phyloP scores from a whole-genome alignment of 1,140 invertebrate species.

The Lanistes nyassanus region DNA sequence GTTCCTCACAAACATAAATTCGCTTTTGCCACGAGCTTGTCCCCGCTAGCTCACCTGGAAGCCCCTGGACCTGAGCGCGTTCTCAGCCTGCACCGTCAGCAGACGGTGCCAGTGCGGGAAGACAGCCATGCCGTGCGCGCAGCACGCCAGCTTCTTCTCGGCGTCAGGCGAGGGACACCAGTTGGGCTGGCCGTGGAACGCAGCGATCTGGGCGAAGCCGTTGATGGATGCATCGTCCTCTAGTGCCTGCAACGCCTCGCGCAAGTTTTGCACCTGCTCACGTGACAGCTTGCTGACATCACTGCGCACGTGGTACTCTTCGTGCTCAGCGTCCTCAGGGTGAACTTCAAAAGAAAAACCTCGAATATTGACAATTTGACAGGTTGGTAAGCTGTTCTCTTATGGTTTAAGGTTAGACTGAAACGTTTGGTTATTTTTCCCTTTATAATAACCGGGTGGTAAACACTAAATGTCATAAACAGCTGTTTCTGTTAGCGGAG shows the following conservation, averaged over 20 bases:
- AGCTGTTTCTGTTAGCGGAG: background rate
- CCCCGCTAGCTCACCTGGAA: background rate
- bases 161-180: slow-evolving; percentile 29
- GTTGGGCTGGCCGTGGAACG: slow-evolving; percentile 29
- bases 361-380: background rate
- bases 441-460: too few species aligned
- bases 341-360: slow-evolving; percentile 11
- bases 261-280: slow-evolving; percentile 28
- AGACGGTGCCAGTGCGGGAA: slow-evolving; percentile 37
- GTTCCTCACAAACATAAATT: too few species aligned
- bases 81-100: slow-evolving; percentile 25
- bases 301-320: slow-evolving; percentile 17
- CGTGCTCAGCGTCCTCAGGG: background rate
- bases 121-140: slow-evolving; percentile 33
- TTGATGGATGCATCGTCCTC: slow-evolving; percentile 15
- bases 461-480: background rate
- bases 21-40: background rate
- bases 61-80: slow-evolving; percentile 24
- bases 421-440: too few species aligned
- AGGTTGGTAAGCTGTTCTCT: background rate
- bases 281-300: slow-evolving; percentile 26
- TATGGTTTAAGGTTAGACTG: background rate
- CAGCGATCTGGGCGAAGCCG: slow-evolving; percentile 28
- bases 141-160: slow-evolving; percentile 30
- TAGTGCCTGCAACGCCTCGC: slow-evolving; percentile 27